phyloP scores from a whole-genome alignment of 2,888 invertebrate species.

The Drosophila tanythrix region DNA sequence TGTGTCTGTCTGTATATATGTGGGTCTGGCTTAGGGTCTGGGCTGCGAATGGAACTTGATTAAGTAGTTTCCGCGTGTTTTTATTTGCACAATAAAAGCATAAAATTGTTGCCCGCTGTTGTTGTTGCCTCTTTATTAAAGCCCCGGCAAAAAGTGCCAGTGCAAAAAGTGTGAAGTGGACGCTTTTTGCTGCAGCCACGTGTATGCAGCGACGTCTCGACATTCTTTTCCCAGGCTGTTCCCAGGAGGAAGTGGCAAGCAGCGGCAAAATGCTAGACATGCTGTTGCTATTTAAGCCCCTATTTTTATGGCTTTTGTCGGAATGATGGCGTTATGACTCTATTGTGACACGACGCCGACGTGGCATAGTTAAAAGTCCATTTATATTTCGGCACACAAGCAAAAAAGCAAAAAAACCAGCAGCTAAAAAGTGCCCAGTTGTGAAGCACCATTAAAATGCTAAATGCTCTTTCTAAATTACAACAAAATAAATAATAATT shows the following conservation, averaged over 20 bases:
- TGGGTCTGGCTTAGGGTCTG: slow-evolving; percentile 20
- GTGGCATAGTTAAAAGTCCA: slow-evolving; percentile 65
- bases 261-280: slow-evolving; percentile 58
- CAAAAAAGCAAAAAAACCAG: slow-evolving; percentile 1
- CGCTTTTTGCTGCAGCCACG: slow-evolving; percentile 38
- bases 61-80: slow-evolving; percentile 83
- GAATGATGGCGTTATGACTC: slow-evolving; percentile 72
- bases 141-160: slow-evolving; percentile 50
- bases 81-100: slow-evolving; percentile 81
- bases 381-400: slow-evolving; percentile 39
- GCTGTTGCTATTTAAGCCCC: slow-evolving; percentile 70
- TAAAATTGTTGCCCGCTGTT: slow-evolving; percentile 47
- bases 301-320: slow-evolving; percentile 69
- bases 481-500: neutral
- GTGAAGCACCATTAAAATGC: no score
- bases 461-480: neutral
- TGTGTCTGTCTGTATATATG: slow-evolving; percentile 7
- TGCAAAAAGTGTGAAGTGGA: slow-evolving; percentile 70
- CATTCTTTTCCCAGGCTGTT: slow-evolving; percentile 5
- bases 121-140: slow-evolving; percentile 50
- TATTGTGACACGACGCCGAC: slow-evolving; percentile 68
- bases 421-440: neutral
- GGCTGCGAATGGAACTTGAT: slow-evolving; percentile 71
- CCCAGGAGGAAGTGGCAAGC: slow-evolving; percentile 4
- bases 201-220: slow-evolving; percentile 18